A percentile compares a stretch with the other conserved stretches of the same genome.
Evolutionary conservation across 2,888 invertebrate genomes (phyloP).

Genomic region (Bombylius discolor): DNA sequence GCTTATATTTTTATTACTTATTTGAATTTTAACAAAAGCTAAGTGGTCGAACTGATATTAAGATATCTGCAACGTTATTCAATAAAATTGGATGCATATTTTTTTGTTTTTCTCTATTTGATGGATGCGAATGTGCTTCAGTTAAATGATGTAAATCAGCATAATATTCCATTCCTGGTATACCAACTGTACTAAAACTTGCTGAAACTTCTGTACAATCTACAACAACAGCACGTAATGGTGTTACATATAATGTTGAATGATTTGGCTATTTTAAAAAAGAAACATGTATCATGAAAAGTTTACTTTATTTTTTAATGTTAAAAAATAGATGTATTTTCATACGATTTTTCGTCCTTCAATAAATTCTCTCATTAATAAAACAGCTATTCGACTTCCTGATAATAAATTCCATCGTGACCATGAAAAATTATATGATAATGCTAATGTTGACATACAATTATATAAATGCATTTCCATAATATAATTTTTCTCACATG

Average conservation of each 20-base stretch:
- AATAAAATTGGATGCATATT: slow-evolving; percentile 31
- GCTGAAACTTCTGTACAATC: slow-evolving; percentile 65
- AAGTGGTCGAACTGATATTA: slow-evolving; percentile 32
- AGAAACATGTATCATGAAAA: background rate
- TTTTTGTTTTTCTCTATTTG: slow-evolving; percentile 28
- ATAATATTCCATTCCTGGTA: slow-evolving; percentile 43
- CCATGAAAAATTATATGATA: slow-evolving; percentile 69
- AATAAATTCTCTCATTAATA: slow-evolving; percentile 31
- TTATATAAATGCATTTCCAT: slow-evolving; percentile 63
- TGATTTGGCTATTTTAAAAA: slow-evolving; percentile 27
- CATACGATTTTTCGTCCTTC: slow-evolving; percentile 33
- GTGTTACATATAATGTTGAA: slow-evolving; percentile 46
- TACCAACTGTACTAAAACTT: slow-evolving; percentile 44
- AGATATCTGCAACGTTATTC: slow-evolving; percentile 30
- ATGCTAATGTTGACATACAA: slow-evolving; percentile 61
- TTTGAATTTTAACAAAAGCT: slow-evolving; percentile 29
- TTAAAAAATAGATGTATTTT: background rate
- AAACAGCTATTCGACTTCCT: slow-evolving; percentile 33
- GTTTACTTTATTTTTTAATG: background rate
- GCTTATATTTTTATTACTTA: too few species aligned
- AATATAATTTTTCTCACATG: slow-evolving; percentile 56
- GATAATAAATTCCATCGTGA: slow-evolving; percentile 55
- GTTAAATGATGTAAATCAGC: slow-evolving; percentile 62
- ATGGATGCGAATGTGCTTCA: slow-evolving; percentile 39
- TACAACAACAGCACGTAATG: slow-evolving; percentile 51